A percentile compares a stretch with the other conserved stretches of the same genome.
Evolutionary conservation across 2,888 invertebrate species (phyloP).

Genomic region (Cephonodes hylas): DNA sequence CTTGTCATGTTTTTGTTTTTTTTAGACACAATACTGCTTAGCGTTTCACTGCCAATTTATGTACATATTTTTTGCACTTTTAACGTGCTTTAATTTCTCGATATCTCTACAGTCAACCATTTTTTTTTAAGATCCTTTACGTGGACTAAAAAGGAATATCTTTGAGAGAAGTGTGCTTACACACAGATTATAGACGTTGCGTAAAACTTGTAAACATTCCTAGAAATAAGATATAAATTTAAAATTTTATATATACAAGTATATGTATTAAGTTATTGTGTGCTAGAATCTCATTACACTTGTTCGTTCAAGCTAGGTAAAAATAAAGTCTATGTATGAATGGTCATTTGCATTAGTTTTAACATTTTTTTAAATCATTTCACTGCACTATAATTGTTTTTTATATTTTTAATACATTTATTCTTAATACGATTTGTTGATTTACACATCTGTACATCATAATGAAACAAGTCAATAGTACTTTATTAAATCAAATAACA

Average conservation of each 20-base stretch:
- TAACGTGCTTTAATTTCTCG: conserved; percentile 20
- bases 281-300: not conserved
- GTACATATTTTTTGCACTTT: conserved; percentile 36
- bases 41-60: conserved; percentile 40
- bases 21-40: conserved; percentile 36
- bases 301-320: not conserved
- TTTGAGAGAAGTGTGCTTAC: not conserved
- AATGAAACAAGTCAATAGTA: not conserved
- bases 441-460: not conserved
- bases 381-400: not conserved
- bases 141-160: not conserved
- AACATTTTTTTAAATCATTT: not conserved
- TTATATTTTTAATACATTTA: not conserved
- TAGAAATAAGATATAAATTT: not conserved
- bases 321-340: not conserved
- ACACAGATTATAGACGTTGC: not conserved
- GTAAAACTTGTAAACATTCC: no score
- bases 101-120: not conserved
- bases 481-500: not conserved
- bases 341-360: not conserved
- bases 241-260: not conserved
- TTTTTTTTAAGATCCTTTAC: no score
- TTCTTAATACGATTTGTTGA: not conserved
- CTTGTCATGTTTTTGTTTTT: conserved; percentile 43
- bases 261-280: no score